Evolutionary conservation across 37 sponge, comb jelly and placozoan species (phyloP).

Genomic region (Axinella damicornis): DNA sequence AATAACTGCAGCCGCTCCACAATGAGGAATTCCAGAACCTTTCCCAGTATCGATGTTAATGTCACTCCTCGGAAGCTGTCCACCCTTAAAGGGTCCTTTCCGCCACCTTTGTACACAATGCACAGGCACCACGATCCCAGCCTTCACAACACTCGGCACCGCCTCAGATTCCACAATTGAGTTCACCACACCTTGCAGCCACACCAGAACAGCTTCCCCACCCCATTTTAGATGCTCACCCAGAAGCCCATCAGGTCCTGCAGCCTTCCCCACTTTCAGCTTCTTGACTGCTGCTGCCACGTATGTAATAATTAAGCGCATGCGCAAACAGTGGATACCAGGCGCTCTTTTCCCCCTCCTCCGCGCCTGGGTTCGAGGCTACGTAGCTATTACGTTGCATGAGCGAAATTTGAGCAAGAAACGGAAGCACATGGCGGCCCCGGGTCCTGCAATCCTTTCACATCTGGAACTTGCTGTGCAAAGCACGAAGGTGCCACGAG

Average conservation of each 20-base stretch:
- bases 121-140: not conserved
- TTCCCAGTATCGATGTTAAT: not conserved
- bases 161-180: not conserved
- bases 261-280: not conserved
- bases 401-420: no score
- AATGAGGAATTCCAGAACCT: not conserved
- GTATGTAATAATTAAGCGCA: no score
- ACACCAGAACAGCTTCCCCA: not conserved
- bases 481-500: no score
- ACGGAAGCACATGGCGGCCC: no score
- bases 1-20: not conserved
- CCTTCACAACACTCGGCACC: not conserved
- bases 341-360: no score
- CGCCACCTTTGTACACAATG: not conserved
- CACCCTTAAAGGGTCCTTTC: not conserved
- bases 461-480: no score
- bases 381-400: no score
- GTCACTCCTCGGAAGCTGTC: not conserved
- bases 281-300: not conserved
- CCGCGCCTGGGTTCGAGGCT: no score
- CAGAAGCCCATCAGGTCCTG: not conserved
- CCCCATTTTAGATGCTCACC: constrained; percentile 1
- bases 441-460: no score
- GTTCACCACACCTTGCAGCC: not conserved
- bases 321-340: no score